Conservation (phyloP, 2,888 invertebrate genomes). For the Palloptera scutellata region DNA sequence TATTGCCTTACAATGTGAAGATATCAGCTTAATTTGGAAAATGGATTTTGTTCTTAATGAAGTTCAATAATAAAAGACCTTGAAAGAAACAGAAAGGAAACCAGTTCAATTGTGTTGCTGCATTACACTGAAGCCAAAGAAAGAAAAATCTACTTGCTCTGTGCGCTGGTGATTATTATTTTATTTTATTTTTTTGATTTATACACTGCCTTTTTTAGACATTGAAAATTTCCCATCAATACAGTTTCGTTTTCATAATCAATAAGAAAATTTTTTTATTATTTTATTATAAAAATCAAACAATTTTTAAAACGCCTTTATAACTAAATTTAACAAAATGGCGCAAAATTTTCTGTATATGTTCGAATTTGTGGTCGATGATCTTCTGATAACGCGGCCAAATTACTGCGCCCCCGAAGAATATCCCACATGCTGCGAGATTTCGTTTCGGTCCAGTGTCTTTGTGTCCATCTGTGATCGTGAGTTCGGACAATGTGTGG, state of each 20-base stretch:
- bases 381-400: constrained; percentile 57
- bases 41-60: too few species aligned
- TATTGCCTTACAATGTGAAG: too few species aligned
- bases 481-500: constrained; percentile 56
- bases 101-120: too few species aligned
- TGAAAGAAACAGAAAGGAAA: too few species aligned
- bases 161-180: too few species aligned
- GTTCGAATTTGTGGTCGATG: constrained; percentile 62
- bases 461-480: constrained; percentile 59
- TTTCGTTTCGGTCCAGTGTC: constrained; percentile 59
- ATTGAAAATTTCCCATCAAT: constrained; percentile 27
- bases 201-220: constrained; percentile 6
- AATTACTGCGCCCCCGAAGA: constrained; percentile 63
- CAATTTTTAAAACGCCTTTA: constrained; percentile 31
- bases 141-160: too few species aligned
- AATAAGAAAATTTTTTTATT: constrained; percentile 34
- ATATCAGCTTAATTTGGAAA: too few species aligned
- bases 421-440: constrained; percentile 60
- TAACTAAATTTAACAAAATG: constrained; percentile 44
- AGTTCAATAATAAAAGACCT: too few species aligned
- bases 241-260: constrained; percentile 34
- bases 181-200: neutral
- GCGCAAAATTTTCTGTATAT: constrained; percentile 58
- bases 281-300: constrained; percentile 32
- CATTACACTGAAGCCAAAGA: too few species aligned